These are phyloP conservation scores for Schizothorax lantsangensis DNA, from an alignment of 2,797 vertebrate species.

Conservation along the genomic window DNA sequence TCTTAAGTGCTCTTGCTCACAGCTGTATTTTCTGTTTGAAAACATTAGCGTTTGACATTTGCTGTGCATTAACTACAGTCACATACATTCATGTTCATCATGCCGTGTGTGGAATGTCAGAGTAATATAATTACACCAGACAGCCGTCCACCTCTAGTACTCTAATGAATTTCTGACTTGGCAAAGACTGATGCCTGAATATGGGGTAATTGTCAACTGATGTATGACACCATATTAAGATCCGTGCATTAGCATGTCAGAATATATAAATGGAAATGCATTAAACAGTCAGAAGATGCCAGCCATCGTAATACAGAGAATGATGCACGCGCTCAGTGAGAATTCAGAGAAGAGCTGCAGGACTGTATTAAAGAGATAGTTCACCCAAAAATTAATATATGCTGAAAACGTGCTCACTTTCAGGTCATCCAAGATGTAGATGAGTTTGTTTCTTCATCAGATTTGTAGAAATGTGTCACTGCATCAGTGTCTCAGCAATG, in stretches of 20 bases:
- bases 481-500: neutral
- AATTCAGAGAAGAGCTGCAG: neutral
- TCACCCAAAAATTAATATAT: neutral
- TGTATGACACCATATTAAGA: constrained; percentile 55
- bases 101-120: constrained; percentile 41
- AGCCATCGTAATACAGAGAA: neutral
- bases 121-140: constrained; percentile 56
- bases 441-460: neutral
- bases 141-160: constrained; percentile 43
- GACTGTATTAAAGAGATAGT: neutral
- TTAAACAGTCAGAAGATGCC: constrained; percentile 33
- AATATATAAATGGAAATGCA: constrained; percentile 54
- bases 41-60: neutral
- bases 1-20: neutral
- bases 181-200: constrained; percentile 53
- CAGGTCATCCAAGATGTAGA: neutral
- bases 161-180: constrained; percentile 48
- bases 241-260: constrained; percentile 56
- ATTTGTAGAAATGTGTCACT: neutral
- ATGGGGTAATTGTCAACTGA: constrained; percentile 51
- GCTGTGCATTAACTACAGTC: neutral
- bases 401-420: neutral
- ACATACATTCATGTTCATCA: constrained; percentile 19
- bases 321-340: neutral
- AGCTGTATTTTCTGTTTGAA: neutral